Base-by-base conservation (phyloP, 2,797 vertebrate species). In the Periparus ater region DNA sequence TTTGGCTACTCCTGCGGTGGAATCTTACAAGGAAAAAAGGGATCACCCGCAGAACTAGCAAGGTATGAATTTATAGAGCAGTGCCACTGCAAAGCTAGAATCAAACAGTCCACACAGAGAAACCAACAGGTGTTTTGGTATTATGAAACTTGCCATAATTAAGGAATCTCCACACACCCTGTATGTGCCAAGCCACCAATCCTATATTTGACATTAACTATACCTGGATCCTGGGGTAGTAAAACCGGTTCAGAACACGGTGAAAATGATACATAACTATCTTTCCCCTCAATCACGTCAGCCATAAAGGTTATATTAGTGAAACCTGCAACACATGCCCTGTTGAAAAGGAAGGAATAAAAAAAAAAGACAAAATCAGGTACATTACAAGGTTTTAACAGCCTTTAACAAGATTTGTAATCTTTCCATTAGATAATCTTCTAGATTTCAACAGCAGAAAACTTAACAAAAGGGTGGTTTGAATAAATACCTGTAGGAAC, bases 221-320 rank as follows among this genome's bases (percentile, higher is more conserved):
- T 98, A 98, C 98, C 98, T 98, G 98, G 97, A 89, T 98, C 96
- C 79, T 98, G 97, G 23, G 97, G 97, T 58, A 98, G 93, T 23
- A 19, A 68, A 68, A 98, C 91, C 0, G 61, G 51, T 0, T 92
- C 38, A 21, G 98, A 98, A 61, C 96, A 97, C 17, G 77, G 88
- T 47, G 97, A 95, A 93, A 97, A 97, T 9, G 98, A 95, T 18
- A 97, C 96, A 1, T 97, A 98, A 91, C 97, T 98, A 29, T 88
- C 63, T 6, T 95, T 34, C 13, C 53, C 96, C 1, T 68, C 71
- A 62, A 98, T 98, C 75, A 90, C 7, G 4, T 32, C 3, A 0
- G 5, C 8, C 1, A 3, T 10, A 79, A 97, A 97, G 55, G 32
- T 91, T 63, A 98, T 97, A 4, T 88, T 96, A 93, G 98, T 98